These are phyloP conservation scores for Scaptomyza flava DNA, from an alignment of 2,888 invertebrate species.

Conservation along the genomic window DNA sequence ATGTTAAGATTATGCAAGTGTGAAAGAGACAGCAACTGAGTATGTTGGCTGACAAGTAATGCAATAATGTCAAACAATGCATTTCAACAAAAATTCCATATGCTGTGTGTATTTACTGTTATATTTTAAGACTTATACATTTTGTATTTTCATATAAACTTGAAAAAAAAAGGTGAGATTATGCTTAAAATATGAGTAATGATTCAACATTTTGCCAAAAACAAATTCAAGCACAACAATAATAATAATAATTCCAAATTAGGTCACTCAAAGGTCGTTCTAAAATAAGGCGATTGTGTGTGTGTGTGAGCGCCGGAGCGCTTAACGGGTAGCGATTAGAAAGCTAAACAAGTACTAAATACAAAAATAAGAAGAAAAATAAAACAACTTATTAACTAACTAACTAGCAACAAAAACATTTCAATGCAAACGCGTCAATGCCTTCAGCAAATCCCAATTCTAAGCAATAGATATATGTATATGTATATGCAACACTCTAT, in stretches of 20 bases:
- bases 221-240: conserved; percentile 11
- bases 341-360: conserved; percentile 50
- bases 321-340: conserved; percentile 43
- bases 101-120: conserved; percentile 7
- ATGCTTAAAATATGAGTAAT: conserved; percentile 6
- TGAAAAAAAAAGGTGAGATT: background rate
- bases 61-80: conserved; percentile 20
- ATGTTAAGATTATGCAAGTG: conserved; percentile 15
- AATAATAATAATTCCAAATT: conserved; percentile 47
- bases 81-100: conserved; percentile 21
- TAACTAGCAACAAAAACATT: conserved; percentile 30
- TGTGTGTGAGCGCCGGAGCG: conserved; percentile 29
- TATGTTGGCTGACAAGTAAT: conserved; percentile 22
- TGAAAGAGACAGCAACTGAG: background rate
- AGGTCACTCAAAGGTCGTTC: conserved; percentile 58
- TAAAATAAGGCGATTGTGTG: conserved; percentile 21
- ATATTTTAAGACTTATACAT: background rate
- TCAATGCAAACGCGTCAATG: conserved; percentile 46
- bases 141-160: background rate
- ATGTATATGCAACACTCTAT: conserved; percentile 30
- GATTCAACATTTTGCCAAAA: conserved; percentile 15
- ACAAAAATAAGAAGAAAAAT: background rate
- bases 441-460: conserved; percentile 56
- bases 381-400: conserved; percentile 48
- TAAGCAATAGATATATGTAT: conserved; percentile 35